phyloP scores from a whole-genome alignment of 1,140 invertebrate species.

The Drosophila teissieri region DNA sequence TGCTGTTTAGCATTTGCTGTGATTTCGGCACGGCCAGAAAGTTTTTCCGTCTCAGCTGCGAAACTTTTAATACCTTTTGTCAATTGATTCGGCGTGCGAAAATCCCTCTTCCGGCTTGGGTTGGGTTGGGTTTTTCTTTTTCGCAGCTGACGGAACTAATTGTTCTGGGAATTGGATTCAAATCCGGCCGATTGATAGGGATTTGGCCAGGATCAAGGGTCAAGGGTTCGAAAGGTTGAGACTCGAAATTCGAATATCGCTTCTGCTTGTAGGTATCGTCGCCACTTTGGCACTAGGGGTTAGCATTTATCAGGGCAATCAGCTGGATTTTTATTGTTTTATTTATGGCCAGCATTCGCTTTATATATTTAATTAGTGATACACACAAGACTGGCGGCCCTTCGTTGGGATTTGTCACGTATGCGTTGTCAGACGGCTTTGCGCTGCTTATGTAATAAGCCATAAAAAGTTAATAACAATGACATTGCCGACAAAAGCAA shows the following conservation, averaged over 20 bases:
- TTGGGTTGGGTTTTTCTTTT: not conserved
- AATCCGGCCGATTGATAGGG: conserved; percentile 45
- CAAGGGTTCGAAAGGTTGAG: conserved; percentile 25
- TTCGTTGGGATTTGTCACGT: conserved; percentile 58
- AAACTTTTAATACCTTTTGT: conserved; percentile 82
- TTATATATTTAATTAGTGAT: conserved; percentile 73
- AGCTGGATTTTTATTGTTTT: conserved; percentile 43
- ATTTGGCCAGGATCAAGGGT: conserved; percentile 30
- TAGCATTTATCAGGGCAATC: conserved; percentile 33
- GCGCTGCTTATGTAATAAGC: conserved; percentile 77
- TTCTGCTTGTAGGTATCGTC: not conserved
- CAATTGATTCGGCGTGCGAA: conserved; percentile 68
- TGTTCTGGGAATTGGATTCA: conserved; percentile 57
- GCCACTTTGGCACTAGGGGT: conserved; percentile 6
- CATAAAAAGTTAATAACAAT: conserved; percentile 83
- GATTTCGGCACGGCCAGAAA: conserved; percentile 60
- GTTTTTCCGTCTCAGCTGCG: conserved; percentile 58
- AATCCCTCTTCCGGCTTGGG: conserved; percentile 10
- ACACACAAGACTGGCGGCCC: conserved; percentile 4
- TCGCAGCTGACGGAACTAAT: conserved; percentile 44
- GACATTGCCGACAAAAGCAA: conserved; percentile 64
- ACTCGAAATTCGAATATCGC: not conserved
- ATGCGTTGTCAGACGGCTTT: conserved; percentile 68
- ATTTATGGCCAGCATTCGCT: conserved; percentile 31
- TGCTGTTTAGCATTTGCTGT: conserved; percentile 70